These are phyloP conservation scores for Diadumene lineata DNA, from an alignment of 92 coral and sea anemone species.

Conservation along the genomic window DNA sequence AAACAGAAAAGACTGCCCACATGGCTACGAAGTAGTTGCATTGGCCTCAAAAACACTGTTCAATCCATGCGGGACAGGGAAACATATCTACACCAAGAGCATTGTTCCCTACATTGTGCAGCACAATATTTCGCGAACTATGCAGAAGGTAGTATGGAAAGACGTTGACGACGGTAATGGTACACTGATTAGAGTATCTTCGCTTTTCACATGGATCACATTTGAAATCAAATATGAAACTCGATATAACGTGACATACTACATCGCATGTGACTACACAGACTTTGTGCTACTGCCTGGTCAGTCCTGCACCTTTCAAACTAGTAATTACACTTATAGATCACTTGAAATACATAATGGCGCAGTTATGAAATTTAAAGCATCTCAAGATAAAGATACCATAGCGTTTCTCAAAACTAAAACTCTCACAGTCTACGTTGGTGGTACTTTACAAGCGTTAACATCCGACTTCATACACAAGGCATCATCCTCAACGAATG, in stretches of 20 bases:
- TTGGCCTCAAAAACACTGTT: constrained; percentile 41
- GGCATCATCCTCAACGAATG: constrained; percentile 11
- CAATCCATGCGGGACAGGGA: constrained; percentile 62
- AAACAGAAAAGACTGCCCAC: constrained; percentile 38
- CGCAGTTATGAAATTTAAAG: constrained; percentile 41
- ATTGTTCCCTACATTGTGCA: constrained; percentile 39
- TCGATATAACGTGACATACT: constrained; percentile 44
- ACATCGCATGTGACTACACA: constrained; percentile 60
- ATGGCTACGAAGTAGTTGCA: constrained; percentile 34
- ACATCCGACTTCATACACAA: constrained; percentile 19
- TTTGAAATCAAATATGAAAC: constrained; percentile 54
- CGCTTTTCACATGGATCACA: constrained; percentile 21
- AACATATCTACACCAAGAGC: constrained; percentile 34
- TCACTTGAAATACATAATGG: constrained; percentile 46
- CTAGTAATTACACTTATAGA: constrained; percentile 46
- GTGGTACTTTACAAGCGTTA: constrained; percentile 39
- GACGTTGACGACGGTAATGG: constrained; percentile 38
- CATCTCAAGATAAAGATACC: constrained; percentile 13
- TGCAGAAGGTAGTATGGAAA: constrained; percentile 36
- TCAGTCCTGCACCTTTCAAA: constrained; percentile 43
- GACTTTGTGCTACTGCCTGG: constrained; percentile 55
- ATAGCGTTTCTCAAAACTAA: constrained; percentile 26
- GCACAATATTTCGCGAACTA: constrained; percentile 32
- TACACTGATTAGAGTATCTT: constrained; percentile 47
- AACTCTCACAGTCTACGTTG: constrained; percentile 35